phyloP scores from a whole-genome alignment of 1,140 invertebrate species.

The Protaetia brevitarsis region DNA sequence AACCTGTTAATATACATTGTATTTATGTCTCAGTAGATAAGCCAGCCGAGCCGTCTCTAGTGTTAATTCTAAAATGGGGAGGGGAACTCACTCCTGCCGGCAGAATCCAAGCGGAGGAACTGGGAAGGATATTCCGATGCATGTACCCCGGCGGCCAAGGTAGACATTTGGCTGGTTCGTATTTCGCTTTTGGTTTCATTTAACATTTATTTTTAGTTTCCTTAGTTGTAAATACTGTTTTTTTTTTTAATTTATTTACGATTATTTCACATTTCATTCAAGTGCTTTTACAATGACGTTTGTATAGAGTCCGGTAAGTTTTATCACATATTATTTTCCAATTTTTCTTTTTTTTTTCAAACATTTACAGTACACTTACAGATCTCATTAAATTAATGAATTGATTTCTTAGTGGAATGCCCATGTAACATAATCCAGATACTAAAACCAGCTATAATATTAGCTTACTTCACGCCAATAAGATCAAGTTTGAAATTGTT shows the following conservation, averaged over 20 bases:
- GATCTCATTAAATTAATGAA: no score
- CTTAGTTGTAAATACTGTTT: not conserved
- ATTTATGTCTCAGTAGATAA: conserved; percentile 59
- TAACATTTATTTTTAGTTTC: conserved; percentile 17
- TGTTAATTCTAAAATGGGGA: conserved; percentile 98
- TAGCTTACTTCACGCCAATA: no score
- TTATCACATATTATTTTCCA: no score
- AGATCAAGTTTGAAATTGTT: no score
- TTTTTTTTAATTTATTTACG: not conserved
- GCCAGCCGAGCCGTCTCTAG: conserved; percentile 82
- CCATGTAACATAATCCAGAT: no score
- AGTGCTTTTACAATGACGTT: no score
- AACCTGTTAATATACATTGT: not conserved
- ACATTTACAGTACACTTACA: no score
- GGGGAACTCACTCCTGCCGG: conserved; percentile 98
- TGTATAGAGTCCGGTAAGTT: no score
- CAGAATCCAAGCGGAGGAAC: conserved; percentile 96
- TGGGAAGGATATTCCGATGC: conserved; percentile 95
- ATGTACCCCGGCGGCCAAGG: conserved; percentile 95
- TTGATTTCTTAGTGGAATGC: no score
- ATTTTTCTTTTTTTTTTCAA: no score
- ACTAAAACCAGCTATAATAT: no score
- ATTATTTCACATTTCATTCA: not conserved
- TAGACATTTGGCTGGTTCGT: conserved; percentile 70
- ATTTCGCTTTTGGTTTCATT: conserved; percentile 46